Conservation (phyloP, 2,113 vertebrate genomes). For the Vireo altiloquus region DNA sequence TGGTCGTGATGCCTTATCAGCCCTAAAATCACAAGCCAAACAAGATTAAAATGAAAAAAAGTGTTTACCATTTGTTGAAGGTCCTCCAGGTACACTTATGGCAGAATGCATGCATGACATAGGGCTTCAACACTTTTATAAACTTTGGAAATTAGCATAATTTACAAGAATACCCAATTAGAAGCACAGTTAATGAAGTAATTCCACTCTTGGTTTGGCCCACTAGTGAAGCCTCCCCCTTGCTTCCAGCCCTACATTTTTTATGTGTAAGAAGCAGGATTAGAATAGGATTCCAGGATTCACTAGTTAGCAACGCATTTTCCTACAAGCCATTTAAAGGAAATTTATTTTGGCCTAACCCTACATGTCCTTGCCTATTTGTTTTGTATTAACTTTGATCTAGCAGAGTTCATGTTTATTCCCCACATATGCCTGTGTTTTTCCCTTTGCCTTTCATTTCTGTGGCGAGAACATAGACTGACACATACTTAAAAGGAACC, state of each 20-base stretch:
- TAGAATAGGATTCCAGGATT: not conserved
- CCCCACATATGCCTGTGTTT: not conserved
- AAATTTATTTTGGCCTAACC: not conserved
- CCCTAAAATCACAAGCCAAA: not conserved
- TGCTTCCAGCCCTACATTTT: not conserved
- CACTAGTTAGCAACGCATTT: not conserved
- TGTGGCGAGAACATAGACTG: not conserved
- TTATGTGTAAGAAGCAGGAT: not conserved
- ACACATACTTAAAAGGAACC: not conserved
- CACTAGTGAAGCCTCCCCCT: too few species aligned
- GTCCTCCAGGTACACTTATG: not conserved
- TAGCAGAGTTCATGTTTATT: not conserved
- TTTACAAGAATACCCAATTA: not conserved
- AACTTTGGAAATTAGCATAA: not conserved
- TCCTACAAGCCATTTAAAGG: fast-evolving
- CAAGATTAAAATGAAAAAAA: not conserved
- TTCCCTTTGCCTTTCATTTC: not conserved
- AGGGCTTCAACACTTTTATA: not conserved
- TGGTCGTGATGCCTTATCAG: not conserved
- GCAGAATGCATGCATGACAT: fast-evolving
- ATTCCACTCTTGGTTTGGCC: not conserved
- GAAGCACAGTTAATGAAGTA: not conserved
- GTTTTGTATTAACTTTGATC: not conserved
- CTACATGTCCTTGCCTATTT: not conserved
- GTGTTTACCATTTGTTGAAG: fast-evolving